A percentile compares a stretch with the other conserved stretches of the same genome.
Evolutionary conservation across 2,797 vertebrate genomes (phyloP).

Genomic region (Atherinosoma microstoma): DNA sequence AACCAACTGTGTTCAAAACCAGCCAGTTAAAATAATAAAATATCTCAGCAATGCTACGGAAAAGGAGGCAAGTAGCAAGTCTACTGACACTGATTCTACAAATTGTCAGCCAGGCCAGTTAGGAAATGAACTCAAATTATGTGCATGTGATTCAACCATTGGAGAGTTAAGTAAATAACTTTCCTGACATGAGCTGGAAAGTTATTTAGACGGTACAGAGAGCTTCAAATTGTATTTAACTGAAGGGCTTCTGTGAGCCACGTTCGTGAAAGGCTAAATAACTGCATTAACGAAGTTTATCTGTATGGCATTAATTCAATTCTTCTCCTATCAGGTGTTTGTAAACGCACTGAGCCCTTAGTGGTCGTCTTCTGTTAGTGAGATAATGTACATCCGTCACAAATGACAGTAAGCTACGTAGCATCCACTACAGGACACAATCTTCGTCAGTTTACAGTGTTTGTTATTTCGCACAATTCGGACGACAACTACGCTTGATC

Average conservation of each 20-base stretch:
- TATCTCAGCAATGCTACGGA: background rate
- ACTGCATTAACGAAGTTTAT: fast-evolving
- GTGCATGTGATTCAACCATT: conserved; percentile 58
- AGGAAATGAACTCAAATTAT: conserved; percentile 35
- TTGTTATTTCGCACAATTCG: background rate
- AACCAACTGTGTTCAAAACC: background rate
- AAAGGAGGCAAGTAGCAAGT: background rate
- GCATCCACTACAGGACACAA: conserved; percentile 29
- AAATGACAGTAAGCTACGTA: background rate
- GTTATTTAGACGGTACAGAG: background rate
- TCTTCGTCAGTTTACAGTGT: too few relatives aligned
- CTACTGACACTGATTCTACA: conserved; percentile 21
- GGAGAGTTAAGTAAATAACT: background rate
- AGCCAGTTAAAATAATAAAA: background rate
- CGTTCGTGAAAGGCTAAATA: background rate
- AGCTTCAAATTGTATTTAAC: background rate
- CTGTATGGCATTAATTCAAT: background rate
- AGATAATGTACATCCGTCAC: background rate
- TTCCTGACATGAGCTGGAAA: background rate
- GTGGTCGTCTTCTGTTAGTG: background rate
- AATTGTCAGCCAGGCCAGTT: conserved; percentile 7
- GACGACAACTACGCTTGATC: fast-evolving
- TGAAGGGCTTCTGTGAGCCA: background rate
- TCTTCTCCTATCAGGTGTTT: too few relatives aligned
- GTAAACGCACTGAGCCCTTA: background rate